Conservation (phyloP, 2,113 vertebrate genomes). For the Larimichthys crocea region DNA sequence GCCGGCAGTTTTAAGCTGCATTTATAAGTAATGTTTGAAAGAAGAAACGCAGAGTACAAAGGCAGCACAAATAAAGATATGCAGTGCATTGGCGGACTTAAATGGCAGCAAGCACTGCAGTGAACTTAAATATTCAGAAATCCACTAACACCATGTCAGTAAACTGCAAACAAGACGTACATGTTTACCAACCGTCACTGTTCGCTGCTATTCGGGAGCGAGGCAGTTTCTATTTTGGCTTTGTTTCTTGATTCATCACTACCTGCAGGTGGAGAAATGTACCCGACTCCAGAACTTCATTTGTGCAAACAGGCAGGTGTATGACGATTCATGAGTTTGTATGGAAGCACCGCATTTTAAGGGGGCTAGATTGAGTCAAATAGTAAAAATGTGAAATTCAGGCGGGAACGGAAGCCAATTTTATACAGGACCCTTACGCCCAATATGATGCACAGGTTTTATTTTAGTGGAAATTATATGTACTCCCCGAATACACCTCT, state of each 20-base stretch:
- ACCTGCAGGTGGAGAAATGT: conserved; percentile 7
- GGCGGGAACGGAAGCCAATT: conserved; percentile 7
- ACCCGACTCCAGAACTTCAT: conserved; percentile 15
- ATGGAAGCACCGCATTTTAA: background rate
- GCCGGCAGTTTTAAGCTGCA: too few relatives aligned
- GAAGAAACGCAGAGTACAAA: background rate
- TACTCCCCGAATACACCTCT: background rate
- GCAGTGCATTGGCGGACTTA: background rate
- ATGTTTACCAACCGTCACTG: background rate
- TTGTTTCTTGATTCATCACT: background rate
- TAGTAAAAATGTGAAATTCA: conserved; percentile 14
- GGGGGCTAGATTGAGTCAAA: conserved; percentile 14
- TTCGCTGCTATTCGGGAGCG: background rate
- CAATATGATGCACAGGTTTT: conserved; percentile 25
- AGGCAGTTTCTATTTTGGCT: background rate
- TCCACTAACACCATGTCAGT: background rate
- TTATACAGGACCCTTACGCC: background rate
- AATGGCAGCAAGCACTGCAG: background rate
- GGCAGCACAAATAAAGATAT: background rate
- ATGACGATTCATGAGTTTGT: background rate
- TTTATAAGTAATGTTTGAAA: too few relatives aligned
- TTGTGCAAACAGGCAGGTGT: conserved; percentile 11
- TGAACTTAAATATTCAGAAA: background rate
- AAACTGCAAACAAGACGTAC: conserved; percentile 7
- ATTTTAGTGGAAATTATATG: conserved; percentile 19